Conservation (phyloP, 2,888 invertebrate species). For the Oscheius sp. region DNA sequence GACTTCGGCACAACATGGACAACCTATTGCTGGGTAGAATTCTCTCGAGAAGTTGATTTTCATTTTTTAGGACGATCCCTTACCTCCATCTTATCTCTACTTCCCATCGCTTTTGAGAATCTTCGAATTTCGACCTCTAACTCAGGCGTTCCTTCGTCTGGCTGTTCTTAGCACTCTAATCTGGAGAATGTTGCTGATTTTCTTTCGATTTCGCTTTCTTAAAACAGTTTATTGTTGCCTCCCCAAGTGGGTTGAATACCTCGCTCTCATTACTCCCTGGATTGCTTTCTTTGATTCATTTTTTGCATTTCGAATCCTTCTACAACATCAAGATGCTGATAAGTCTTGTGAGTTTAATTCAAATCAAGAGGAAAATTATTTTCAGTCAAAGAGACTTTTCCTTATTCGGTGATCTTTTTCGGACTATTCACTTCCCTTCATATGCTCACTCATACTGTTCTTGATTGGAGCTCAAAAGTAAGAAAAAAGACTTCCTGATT, state of each 20-base stretch:
- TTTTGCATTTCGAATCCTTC: not conserved
- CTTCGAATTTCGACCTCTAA: slow-evolving; percentile 9
- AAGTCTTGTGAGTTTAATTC: not conserved
- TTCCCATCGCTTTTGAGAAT: not conserved
- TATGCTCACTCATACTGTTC: not conserved
- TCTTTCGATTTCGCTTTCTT: not conserved
- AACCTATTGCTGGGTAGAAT: slow-evolving; percentile 5
- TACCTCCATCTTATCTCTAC: not conserved
- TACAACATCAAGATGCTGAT: slow-evolving; percentile 3
- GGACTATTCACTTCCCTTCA: not conserved
- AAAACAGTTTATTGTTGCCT: not conserved
- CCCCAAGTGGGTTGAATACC: not conserved
- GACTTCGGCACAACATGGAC: not conserved
- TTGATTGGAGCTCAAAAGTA: not conserved
- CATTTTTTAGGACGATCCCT: slow-evolving; percentile 3
- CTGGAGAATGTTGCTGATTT: slow-evolving; percentile 9
- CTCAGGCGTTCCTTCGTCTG: slow-evolving; percentile 2
- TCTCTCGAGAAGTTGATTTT: not conserved
- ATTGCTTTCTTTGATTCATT: slow-evolving; percentile 6
- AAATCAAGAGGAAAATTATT: too few relatives aligned
- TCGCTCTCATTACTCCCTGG: not conserved
- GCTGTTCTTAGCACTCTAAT: not conserved
- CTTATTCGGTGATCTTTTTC: not conserved
- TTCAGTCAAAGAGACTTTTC: slow-evolving; percentile 10
- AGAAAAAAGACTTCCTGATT: not conserved